Percentiles rank a stretch among this genome's conserved stretches.
Evolutionary conservation across 2,113 vertebrate species (phyloP).

Genomic region (Limanda limanda): DNA sequence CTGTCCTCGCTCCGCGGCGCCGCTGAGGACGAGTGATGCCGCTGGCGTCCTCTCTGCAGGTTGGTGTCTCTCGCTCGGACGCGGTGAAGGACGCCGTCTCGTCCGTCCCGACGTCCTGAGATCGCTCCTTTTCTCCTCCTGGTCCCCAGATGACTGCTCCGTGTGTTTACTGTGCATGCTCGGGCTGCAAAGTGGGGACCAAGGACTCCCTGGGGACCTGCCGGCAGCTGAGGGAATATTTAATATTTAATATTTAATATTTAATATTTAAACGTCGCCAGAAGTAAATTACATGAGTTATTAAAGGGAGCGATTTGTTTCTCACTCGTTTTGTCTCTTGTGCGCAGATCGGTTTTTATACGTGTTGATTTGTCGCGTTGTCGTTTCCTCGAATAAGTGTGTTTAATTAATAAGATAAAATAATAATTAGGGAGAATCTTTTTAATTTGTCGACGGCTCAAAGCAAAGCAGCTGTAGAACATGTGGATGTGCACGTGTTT

Average conservation of each 20-base stretch:
- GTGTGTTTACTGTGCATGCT: neutral
- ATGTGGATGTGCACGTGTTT: neutral
- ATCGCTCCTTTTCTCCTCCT: neutral
- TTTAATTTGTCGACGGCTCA: neutral
- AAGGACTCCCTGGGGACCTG: neutral
- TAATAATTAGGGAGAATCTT: too few species aligned
- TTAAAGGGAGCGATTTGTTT: neutral
- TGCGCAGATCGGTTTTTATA: too few species aligned
- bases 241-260: neutral
- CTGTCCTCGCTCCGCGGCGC: neutral
- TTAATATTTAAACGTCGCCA: neutral
- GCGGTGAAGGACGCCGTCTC: neutral
- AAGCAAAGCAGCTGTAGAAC: neutral
- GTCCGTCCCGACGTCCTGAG: neutral
- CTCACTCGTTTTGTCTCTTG: too few species aligned
- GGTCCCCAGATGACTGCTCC: slow-evolving; percentile 15
- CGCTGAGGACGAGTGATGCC: slow-evolving; percentile 36
- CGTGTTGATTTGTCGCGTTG: too few species aligned
- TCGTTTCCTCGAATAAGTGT: too few species aligned
- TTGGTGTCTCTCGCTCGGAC: slow-evolving; percentile 13
- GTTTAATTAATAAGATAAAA: too few species aligned
- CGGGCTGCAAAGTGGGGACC: too few species aligned
- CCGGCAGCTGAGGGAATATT: neutral
- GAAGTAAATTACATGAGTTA: neutral
- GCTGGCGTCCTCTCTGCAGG: slow-evolving; percentile 35